Evolutionary conservation across 2,113 vertebrate genomes (phyloP).

Genomic region (Ursus arctos): DNA sequence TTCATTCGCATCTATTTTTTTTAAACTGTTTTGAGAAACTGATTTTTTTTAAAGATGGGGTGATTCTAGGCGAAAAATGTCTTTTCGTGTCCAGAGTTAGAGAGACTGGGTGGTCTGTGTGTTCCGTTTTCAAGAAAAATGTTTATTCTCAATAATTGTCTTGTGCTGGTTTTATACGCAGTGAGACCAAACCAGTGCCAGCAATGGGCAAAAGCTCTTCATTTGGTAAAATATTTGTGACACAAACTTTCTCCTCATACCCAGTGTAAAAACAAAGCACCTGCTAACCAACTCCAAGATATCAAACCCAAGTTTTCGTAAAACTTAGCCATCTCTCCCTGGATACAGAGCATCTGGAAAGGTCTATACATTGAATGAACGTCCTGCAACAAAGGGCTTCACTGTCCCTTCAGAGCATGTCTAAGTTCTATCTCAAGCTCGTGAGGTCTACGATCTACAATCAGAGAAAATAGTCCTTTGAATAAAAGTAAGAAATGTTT

Average conservation of each 20-base stretch:
- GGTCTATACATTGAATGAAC: rapidly evolving
- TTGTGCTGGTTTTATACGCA: background rate
- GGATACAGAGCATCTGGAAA: background rate
- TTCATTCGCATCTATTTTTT: background rate
- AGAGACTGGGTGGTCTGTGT: background rate
- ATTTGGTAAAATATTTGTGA: rapidly evolving
- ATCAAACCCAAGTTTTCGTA: background rate
- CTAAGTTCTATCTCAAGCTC: background rate
- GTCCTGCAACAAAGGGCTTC: too few relatives aligned
- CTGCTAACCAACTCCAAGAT: background rate
- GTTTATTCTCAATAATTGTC: background rate
- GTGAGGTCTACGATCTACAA: background rate
- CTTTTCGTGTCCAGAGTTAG: background rate
- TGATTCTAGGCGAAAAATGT: background rate
- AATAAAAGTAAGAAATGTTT: background rate
- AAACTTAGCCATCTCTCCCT: background rate
- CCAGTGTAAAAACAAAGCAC: background rate
- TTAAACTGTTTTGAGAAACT: background rate
- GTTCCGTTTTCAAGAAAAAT: background rate
- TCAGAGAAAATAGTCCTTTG: background rate
- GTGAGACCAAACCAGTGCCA: background rate
- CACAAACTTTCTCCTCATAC: background rate
- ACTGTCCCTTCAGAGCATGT: rapidly evolving
- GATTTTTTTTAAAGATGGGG: background rate
- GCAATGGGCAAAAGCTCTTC: background rate